Percentiles rank a stretch among this genome's conserved stretches.
phyloP scores from a whole-genome alignment of 1,140 invertebrate genomes.

The Procambarus clarkii region DNA sequence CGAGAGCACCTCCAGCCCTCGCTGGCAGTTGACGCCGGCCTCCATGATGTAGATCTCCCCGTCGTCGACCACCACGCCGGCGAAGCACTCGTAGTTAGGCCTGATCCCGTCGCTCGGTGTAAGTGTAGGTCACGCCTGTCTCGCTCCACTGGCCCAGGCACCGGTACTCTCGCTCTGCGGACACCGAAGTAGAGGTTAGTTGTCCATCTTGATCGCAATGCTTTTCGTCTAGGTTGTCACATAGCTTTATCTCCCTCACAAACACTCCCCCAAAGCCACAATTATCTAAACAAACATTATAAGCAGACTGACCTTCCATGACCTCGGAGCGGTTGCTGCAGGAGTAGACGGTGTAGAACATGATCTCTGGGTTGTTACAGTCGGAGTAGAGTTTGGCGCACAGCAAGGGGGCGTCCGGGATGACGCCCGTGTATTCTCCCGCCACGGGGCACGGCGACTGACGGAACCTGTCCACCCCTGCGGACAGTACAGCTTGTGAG shows the following conservation, averaged over 20 bases:
- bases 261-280: no score
- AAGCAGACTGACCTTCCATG: conserved; percentile 79
- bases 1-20: conserved; percentile 80
- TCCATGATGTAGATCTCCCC: conserved; percentile 82
- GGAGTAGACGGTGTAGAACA: conserved; percentile 84
- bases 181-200: no score
- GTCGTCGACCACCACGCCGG: conserved; percentile 81
- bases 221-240: no score
- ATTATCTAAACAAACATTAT: no score
- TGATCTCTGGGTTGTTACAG: conserved; percentile 83
- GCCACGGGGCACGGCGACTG: conserved; percentile 83
- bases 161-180: conserved; percentile 82
- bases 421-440: conserved; percentile 82
- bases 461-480: conserved; percentile 78
- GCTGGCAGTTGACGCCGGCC: conserved; percentile 83
- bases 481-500: conserved; percentile 66
- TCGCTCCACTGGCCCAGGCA: conserved; percentile 86
- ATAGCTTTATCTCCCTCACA: no score
- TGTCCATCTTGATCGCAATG: no score
- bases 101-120: conserved; percentile 82
- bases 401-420: conserved; percentile 81
- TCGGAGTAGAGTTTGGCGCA: conserved; percentile 85
- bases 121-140: conserved; percentile 82
- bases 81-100: conserved; percentile 83
- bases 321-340: conserved; percentile 80